Conservation (phyloP, 2,113 vertebrate genomes). For the Sylvia atricapilla region DNA sequence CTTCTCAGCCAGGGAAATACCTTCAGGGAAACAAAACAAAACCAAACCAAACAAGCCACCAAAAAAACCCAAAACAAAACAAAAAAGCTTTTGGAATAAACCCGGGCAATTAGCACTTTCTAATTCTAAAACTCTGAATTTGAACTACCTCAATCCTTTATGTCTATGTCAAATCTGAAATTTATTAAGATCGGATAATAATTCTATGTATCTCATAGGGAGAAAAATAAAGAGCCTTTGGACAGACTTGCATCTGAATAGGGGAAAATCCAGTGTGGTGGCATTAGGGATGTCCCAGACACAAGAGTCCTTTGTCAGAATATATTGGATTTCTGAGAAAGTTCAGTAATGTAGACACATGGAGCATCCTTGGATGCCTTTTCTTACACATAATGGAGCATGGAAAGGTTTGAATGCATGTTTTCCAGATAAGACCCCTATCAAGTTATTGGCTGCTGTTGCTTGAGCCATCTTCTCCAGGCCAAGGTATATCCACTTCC, state of each 20-base stretch:
- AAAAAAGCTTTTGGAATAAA: not conserved
- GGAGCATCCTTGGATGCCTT: not conserved
- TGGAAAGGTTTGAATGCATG: not conserved
- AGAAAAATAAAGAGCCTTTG: not conserved
- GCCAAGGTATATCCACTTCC: not conserved
- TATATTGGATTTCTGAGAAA: not conserved
- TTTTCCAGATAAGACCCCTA: not conserved
- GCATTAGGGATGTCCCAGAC: not conserved
- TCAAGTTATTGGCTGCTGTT: not conserved
- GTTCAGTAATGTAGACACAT: not conserved
- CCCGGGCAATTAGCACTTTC: not conserved
- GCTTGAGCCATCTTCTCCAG: not conserved
- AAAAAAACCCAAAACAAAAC: no score
- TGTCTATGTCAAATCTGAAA: not conserved
- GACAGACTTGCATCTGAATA: not conserved
- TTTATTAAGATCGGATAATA: not conserved
- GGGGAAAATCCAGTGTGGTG: accelerated
- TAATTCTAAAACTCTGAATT: not conserved
- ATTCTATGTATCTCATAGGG: not conserved
- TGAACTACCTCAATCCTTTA: not conserved
- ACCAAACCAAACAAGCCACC: no score
- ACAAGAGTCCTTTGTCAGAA: not conserved
- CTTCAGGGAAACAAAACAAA: not conserved
- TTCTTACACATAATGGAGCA: not conserved
- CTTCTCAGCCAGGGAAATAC: not conserved